A percentile compares a stretch with the other conserved stretches of the same genome.
Evolutionary conservation across 2,888 invertebrate genomes (phyloP).

Genomic region (Volucella inanis): DNA sequence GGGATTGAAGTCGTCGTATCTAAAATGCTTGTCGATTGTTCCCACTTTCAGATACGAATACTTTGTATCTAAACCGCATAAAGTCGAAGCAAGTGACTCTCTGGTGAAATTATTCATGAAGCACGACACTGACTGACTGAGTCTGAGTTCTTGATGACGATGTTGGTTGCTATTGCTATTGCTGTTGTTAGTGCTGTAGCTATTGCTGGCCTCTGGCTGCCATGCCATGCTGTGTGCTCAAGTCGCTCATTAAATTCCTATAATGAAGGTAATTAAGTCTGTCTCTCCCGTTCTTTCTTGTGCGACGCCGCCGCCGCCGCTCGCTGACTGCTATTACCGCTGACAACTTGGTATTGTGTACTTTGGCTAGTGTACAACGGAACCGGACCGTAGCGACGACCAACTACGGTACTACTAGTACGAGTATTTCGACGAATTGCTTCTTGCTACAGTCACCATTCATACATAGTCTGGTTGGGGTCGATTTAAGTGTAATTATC

Average conservation of each 20-base stretch:
- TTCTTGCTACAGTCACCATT: slow-evolving; percentile 29
- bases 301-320: slow-evolving; percentile 10
- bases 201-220: slow-evolving; percentile 12
- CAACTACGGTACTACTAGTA: slow-evolving; percentile 42
- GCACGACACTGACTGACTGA: slow-evolving; percentile 53
- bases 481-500: slow-evolving; percentile 72
- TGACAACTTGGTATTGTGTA: slow-evolving; percentile 12
- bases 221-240: slow-evolving; percentile 62
- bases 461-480: slow-evolving; percentile 54
- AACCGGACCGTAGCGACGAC: slow-evolving; percentile 68
- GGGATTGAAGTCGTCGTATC: slow-evolving; percentile 30
- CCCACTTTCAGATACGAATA: slow-evolving; percentile 57
- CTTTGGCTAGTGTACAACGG: slow-evolving; percentile 43
- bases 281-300: slow-evolving; percentile 69
- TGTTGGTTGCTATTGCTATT: slow-evolving; percentile 23
- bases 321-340: background rate
- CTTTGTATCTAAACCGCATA: slow-evolving; percentile 12
- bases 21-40: slow-evolving; percentile 69
- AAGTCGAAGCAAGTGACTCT: slow-evolving; percentile 56
- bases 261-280: slow-evolving; percentile 74
- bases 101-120: slow-evolving; percentile 73
- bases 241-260: slow-evolving; percentile 74
- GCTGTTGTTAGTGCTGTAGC: slow-evolving; percentile 18
- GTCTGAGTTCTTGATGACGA: slow-evolving; percentile 7
- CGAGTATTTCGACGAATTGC: slow-evolving; percentile 56